Evolutionary conservation across 2,888 invertebrate genomes (phyloP), one percentile per base, ranked within the genome.

Genomic region (Microctonus hyperodae): DNA sequence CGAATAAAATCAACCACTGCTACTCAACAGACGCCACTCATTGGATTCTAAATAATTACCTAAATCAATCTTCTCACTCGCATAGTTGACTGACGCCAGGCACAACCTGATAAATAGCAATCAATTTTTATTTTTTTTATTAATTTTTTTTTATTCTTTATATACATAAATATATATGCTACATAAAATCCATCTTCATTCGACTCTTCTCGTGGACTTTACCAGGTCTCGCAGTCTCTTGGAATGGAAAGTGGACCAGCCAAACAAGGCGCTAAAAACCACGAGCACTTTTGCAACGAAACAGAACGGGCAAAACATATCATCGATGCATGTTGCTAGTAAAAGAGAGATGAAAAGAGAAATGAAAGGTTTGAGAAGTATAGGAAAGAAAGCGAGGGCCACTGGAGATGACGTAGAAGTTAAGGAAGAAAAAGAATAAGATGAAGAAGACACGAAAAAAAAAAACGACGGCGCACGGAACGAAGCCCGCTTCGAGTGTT

Each of bases 241-340:
- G 33, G 50, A 64, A 64, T 37, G 57, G 53, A 64, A 59, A 51
- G 57, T 56, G 53, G 55, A 53, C 53, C 53, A 55, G 53, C 51
- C 58, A 55, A 65, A 59, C 59, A 51, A 59, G 65, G 65, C 48
- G 59, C 28, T 59, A 48, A 59, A 58, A 25, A 23, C 25, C 44
- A 48, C 9, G 22, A 16, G 23, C 13, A 51, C 25, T 35, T 64
- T 48, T 58, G 51, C 51, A 51, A 25, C 25, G 51, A 22, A 25
- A 51, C 51, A 51, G 51, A 22, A 51, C 51, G 51, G 51, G 51
- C 51, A 51, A 13, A 25, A 23, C 22, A n/a, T 51, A 23, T 51
- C 23, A 51, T 51, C 51, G 51, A 51, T 51, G 51, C 51, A 51
- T 25, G 51, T 60, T 48, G 20, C 55, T 50, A 48, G 31, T n/a